Conservation (phyloP, 2,888 invertebrate species). For the Limenitis arthemis region DNA sequence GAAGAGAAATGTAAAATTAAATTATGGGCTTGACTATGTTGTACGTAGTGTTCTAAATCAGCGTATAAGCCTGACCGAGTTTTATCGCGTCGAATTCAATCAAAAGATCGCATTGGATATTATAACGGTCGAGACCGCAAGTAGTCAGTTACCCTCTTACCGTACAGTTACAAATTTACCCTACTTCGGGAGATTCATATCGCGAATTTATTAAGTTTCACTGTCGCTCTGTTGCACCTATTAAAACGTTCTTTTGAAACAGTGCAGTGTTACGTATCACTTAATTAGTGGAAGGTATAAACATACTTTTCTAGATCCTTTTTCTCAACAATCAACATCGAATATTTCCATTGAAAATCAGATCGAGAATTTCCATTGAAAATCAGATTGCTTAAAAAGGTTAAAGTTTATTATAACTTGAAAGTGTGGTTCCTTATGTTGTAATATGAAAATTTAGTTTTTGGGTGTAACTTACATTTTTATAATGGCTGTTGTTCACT, state of each 20-base stretch:
- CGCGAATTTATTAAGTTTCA: slow-evolving; percentile 23
- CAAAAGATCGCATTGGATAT: slow-evolving; percentile 29
- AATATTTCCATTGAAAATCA: too few species aligned
- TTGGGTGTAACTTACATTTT: too few species aligned
- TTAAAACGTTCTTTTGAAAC: slow-evolving; percentile 6
- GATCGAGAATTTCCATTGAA: too few species aligned
- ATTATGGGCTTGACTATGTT: not conserved
- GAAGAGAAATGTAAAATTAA: not conserved
- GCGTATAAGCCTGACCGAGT: slow-evolving; percentile 19
- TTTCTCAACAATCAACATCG: too few species aligned
- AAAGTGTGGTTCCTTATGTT: too few species aligned
- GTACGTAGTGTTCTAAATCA: not conserved
- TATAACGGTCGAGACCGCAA: slow-evolving; percentile 38
- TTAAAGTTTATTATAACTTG: too few species aligned
- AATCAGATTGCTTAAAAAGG: too few species aligned
- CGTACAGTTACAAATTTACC: slow-evolving; percentile 39
- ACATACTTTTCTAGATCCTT: too few species aligned
- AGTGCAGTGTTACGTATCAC: slow-evolving; percentile 3
- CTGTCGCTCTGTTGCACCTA: slow-evolving; percentile 11
- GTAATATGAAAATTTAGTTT: too few species aligned
- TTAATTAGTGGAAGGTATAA: not conserved
- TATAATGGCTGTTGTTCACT: too few species aligned
- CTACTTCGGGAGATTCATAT: slow-evolving; percentile 35
- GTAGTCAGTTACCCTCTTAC: slow-evolving; percentile 28
- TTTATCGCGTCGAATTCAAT: slow-evolving; percentile 32